Conservation (phyloP, 2,797 vertebrate species). For the Sebastes hubbsi region DNA sequence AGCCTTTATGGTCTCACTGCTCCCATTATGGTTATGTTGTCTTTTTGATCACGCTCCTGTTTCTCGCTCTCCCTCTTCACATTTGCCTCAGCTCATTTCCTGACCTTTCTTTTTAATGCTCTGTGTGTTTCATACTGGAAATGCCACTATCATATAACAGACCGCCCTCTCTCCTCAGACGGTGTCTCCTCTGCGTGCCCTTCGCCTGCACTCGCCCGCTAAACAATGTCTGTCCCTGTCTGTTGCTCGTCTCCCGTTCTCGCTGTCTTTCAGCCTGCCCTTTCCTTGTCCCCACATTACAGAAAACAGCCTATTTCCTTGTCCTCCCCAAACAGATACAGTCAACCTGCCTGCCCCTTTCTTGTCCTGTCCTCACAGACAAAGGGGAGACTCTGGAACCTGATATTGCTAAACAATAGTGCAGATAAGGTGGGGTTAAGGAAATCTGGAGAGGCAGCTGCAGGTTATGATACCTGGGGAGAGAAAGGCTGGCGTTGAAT, state of each 20-base stretch:
- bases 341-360: not conserved
- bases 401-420: conserved; percentile 31
- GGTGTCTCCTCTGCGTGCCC: conserved; percentile 28
- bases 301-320: conserved; percentile 14
- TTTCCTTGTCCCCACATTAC: conserved; percentile 12
- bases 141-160: conserved; percentile 14
- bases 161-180: conserved; percentile 3
- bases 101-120: conserved; percentile 23
- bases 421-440: conserved; percentile 9
- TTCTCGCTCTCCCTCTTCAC: not conserved
- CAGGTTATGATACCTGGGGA: conserved; percentile 1
- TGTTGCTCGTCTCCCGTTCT: conserved; percentile 20
- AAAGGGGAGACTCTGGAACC: conserved; percentile 16
- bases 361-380: conserved; percentile 13
- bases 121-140: conserved; percentile 2
- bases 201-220: conserved; percentile 9
- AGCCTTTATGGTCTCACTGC: not conserved
- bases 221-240: conserved; percentile 22
- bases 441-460: not conserved
- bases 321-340: conserved; percentile 5
- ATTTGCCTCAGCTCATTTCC: not conserved
- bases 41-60: not conserved
- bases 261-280: conserved; percentile 14
- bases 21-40: not conserved
- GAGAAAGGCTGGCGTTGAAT: conserved; percentile 22